Conservation (phyloP, 2,113 vertebrate species). For the Phalacrocorax aristotelis region DNA sequence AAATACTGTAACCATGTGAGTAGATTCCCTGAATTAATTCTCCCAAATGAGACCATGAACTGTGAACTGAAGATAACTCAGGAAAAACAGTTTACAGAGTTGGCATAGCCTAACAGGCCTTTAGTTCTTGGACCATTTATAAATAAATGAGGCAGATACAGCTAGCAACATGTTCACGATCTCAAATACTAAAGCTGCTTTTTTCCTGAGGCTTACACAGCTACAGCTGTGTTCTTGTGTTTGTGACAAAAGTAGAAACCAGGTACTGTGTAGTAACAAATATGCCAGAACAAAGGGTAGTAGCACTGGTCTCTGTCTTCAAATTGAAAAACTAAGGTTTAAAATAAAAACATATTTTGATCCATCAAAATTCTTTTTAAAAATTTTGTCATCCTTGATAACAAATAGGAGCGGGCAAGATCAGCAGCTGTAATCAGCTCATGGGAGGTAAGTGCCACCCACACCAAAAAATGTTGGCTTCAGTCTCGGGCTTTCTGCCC, state of each 20-base stretch:
- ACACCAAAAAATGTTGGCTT: background rate
- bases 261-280: background rate
- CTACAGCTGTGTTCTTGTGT: background rate
- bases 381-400: background rate
- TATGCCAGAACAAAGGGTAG: background rate
- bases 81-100: background rate
- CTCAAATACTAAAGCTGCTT: background rate
- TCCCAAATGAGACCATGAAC: background rate
- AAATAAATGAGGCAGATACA: background rate
- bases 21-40: background rate
- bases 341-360: background rate
- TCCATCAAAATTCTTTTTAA: background rate
- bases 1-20: background rate
- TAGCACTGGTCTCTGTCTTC: background rate
- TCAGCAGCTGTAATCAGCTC: background rate
- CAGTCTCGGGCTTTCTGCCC: background rate
- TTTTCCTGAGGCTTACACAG: background rate
- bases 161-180: background rate
- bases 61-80: background rate
- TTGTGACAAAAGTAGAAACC: background rate
- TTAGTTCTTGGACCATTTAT: background rate
- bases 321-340: background rate
- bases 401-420: background rate
- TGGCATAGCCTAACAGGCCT: background rate
- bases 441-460: slow-evolving; percentile 21